Percentiles rank a stretch among this genome's conserved stretches.
These are phyloP conservation scores for Arremon brunneinucha DNA, from an alignment of 2,797 vertebrate species.

Conservation along the genomic window DNA sequence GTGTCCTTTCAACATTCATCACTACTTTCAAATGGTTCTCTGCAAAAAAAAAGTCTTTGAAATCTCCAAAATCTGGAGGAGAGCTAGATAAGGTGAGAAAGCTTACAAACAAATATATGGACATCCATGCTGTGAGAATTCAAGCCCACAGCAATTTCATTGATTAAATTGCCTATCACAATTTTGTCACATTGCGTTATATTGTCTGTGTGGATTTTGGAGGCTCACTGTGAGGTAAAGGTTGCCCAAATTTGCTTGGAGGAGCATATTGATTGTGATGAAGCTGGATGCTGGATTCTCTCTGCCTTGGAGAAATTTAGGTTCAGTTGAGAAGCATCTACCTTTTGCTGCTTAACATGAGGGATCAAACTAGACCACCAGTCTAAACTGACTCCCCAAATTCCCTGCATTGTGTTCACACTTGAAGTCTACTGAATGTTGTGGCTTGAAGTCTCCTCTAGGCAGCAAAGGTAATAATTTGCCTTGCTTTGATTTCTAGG, in stretches of 20 bases:
- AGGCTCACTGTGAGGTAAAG: not conserved
- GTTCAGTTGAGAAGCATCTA: not conserved
- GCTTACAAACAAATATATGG: not conserved
- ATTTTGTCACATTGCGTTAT: accelerated
- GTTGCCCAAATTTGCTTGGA: not conserved
- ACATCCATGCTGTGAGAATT: not conserved
- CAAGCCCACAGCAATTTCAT: not conserved
- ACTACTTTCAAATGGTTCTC: not conserved
- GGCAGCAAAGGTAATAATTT: not conserved
- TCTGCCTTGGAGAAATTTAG: not conserved
- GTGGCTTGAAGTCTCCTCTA: not conserved
- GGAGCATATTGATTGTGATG: not conserved
- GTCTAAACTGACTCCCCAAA: not conserved
- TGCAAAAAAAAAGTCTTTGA: not conserved
- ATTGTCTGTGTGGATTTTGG: not conserved
- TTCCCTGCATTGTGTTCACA: not conserved
- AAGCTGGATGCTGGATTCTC: not conserved
- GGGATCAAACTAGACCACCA: not conserved
- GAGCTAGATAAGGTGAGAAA: not conserved
- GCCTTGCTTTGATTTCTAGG: not conserved
- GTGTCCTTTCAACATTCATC: not conserved
- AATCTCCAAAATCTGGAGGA: not conserved
- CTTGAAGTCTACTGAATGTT: not conserved
- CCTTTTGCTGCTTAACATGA: not conserved
- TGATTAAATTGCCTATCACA: not conserved